phyloP scores from a whole-genome alignment of 1,140 invertebrate genomes.

The Drosophila watanabei region DNA sequence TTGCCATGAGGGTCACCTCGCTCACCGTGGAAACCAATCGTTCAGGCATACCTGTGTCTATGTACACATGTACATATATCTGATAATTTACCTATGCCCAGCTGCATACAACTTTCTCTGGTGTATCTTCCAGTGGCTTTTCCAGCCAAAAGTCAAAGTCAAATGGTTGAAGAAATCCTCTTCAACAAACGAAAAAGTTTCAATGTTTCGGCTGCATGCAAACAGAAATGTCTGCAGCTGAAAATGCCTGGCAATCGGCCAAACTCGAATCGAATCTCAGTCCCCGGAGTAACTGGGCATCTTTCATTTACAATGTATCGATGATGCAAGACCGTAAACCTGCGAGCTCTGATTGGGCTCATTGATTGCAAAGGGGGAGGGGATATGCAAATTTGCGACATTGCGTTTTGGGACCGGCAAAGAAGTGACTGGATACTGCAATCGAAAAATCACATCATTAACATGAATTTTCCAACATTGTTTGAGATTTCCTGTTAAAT shows the following conservation, averaged over 20 bases:
- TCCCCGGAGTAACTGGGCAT: slow-evolving; percentile 16
- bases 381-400: slow-evolving; percentile 31
- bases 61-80: slow-evolving; percentile 15
- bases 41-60: slow-evolving; percentile 21
- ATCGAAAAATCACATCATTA: neutral
- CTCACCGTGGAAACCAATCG: slow-evolving; percentile 30
- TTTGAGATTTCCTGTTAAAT: neutral
- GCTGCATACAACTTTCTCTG: slow-evolving; percentile 34
- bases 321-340: slow-evolving; percentile 44
- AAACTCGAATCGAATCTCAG: slow-evolving; percentile 15
- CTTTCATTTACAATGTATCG: slow-evolving; percentile 33
- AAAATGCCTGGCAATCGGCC: slow-evolving; percentile 34
- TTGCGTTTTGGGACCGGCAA: slow-evolving; percentile 2
- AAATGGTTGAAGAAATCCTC: slow-evolving; percentile 46
- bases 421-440: neutral
- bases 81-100: slow-evolving; percentile 9
- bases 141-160: slow-evolving; percentile 62
- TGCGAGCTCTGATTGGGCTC: slow-evolving; percentile 31
- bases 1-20: slow-evolving; percentile 50
- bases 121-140: slow-evolving; percentile 16
- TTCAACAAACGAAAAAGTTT: slow-evolving; percentile 29
- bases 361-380: slow-evolving; percentile 33
- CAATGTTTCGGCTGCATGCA: slow-evolving; percentile 42
- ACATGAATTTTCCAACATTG: neutral
- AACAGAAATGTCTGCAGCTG: slow-evolving; percentile 24